Evolutionary conservation across 2,113 vertebrate species (phyloP).

Genomic region (Calyptomena viridis): DNA sequence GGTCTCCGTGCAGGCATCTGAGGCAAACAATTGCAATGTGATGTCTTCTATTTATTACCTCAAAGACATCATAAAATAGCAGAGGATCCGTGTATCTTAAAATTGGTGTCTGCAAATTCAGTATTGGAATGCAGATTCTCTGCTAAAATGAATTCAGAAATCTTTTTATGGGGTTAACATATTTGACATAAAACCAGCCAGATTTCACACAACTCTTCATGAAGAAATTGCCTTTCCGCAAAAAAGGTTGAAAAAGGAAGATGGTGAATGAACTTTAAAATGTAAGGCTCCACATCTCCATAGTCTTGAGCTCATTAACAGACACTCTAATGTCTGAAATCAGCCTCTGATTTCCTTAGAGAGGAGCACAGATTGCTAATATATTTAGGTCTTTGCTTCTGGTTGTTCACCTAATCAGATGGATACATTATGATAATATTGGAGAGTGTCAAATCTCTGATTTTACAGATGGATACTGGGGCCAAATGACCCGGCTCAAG

Average conservation of each 20-base stretch:
- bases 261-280: neutral
- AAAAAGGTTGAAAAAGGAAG: neutral
- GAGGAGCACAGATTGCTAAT: neutral
- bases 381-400: neutral
- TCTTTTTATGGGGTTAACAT: neutral
- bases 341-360: neutral
- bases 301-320: neutral
- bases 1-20: neutral
- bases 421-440: neutral
- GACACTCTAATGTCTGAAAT: neutral
- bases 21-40: neutral
- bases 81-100: neutral
- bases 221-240: neutral
- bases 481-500: neutral
- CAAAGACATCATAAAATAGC: neutral
- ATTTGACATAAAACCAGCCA: neutral
- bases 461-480: neutral
- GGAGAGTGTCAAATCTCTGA: neutral
- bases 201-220: neutral
- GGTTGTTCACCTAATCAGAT: neutral
- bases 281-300: neutral
- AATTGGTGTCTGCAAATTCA: neutral
- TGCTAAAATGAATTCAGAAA: neutral
- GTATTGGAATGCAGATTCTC: neutral
- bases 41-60: neutral